Evolutionary conservation across 1,140 invertebrate genomes (phyloP), one percentile per base, ranked within the genome.

Genomic region (Orius insidiosus): DNA sequence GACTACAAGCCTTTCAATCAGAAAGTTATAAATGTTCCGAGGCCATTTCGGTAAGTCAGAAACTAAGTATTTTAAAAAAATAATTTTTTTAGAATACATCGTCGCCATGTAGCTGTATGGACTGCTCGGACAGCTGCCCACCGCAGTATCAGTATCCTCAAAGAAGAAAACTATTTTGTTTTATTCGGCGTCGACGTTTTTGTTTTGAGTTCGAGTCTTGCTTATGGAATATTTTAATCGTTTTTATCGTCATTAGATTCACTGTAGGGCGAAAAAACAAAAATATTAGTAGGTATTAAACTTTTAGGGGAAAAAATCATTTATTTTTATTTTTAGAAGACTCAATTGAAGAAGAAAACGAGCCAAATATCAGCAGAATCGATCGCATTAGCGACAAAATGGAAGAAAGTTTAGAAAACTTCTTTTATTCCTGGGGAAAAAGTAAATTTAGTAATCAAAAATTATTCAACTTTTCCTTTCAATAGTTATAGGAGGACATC

Each of bases 91-190:
- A 76, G 69, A 62, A 71, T 56, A 63, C 68, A 13, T 66, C 71
- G 15, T 68, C 73, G 11, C 71, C 82, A 0, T 96, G 90, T 61
- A 85, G 80, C 52, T 95, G 89, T 58, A 70, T 86, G 16, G 92
- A 97, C 66, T 97, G 92, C 60, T 68, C 75, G 54, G 63, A 60
- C 33, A 78, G 78, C 49, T 95, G 89, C 61, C 79, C 83, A 0
- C 69, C 70, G 30, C 74, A 80, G 11, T 68, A 75, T 8, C 76
- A 79, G 2, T 59, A 68, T 10, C 76, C 80, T 1, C 67, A 74
- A n/a, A 10, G 53, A 67, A 13, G 67, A 72, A 13, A 55, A 62
- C 19, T 74, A 75, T 13, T 86, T 83, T 56, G 67, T 58, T 44
- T 70, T 93, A 46, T 58, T 70, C 7, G 74, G 76, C 33, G 68